A percentile compares a stretch with the other conserved stretches of the same genome.
phyloP scores from a whole-genome alignment of 1,140 invertebrate species.

The Stegodyphus mimosarum region DNA sequence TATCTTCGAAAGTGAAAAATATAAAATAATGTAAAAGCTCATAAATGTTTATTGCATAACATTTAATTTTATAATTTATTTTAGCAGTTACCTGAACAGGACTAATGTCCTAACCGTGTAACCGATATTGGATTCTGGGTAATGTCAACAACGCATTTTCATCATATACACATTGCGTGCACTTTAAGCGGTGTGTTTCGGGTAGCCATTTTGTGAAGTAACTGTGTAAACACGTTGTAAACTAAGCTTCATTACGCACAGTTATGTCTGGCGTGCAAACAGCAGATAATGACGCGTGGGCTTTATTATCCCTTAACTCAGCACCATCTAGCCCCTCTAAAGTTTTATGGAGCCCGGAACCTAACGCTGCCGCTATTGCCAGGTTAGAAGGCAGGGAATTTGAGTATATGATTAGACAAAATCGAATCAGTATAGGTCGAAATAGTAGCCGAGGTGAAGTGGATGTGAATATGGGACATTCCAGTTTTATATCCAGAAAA shows the following conservation, averaged over 20 bases:
- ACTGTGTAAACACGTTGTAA: neutral
- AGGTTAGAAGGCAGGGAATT: constrained; percentile 91
- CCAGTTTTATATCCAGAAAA: constrained; percentile 93
- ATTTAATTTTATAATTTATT: too few species aligned
- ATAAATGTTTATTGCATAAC: too few species aligned
- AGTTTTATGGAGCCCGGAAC: constrained; percentile 72
- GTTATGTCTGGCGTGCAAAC: constrained; percentile 32
- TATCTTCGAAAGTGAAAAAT: too few species aligned
- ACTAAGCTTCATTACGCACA: neutral
- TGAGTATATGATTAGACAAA: constrained; percentile 91
- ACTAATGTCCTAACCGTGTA: neutral
- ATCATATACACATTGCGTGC: constrained; percentile 34
- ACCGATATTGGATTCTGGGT: constrained; percentile 27
- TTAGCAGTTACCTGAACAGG: neutral
- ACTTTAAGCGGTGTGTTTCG: constrained; percentile 35
- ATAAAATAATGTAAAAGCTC: too few species aligned
- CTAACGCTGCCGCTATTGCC: constrained; percentile 75
- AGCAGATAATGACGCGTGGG: constrained; percentile 75
- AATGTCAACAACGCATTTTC: constrained; percentile 50
- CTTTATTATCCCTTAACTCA: constrained; percentile 86
- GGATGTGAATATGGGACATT: constrained; percentile 98
- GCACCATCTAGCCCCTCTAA: constrained; percentile 84
- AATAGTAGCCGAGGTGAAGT: constrained; percentile 96
- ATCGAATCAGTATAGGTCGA: constrained; percentile 88
- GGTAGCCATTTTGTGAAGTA: constrained; percentile 38